Conservation (phyloP, 2,888 invertebrate genomes). For the Drosophila neonasuta region DNA sequence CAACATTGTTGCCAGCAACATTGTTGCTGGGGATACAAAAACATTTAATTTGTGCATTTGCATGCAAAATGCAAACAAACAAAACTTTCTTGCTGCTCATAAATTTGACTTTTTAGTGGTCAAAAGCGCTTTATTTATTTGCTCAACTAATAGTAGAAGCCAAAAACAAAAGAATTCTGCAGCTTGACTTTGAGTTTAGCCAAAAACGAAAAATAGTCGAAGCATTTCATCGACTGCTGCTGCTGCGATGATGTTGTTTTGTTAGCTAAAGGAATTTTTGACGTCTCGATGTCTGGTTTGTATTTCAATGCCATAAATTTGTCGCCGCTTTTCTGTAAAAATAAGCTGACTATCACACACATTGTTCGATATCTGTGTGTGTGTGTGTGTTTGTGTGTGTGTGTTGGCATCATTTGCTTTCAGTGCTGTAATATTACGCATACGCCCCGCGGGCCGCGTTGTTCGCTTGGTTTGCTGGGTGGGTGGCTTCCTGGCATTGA, state of each 20-base stretch:
- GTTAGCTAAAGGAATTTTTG: slow-evolving; percentile 37
- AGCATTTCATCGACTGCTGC: neutral
- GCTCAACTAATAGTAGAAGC: slow-evolving; percentile 21
- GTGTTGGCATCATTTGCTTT: slow-evolving; percentile 24
- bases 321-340: slow-evolving; percentile 61
- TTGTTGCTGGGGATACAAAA: slow-evolving; percentile 19
- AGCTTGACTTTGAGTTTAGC: slow-evolving; percentile 52
- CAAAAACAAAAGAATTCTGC: slow-evolving; percentile 11
- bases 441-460: slow-evolving; percentile 53
- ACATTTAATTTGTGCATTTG: slow-evolving; percentile 43
- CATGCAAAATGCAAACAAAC: slow-evolving; percentile 44
- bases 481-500: slow-evolving; percentile 69
- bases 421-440: slow-evolving; percentile 63
- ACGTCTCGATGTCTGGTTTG: slow-evolving; percentile 75
- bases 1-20: slow-evolving; percentile 26
- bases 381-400: neutral
- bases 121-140: slow-evolving; percentile 56
- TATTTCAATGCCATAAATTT: slow-evolving; percentile 75
- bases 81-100: slow-evolving; percentile 32
- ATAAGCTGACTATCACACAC: slow-evolving; percentile 32
- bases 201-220: neutral
- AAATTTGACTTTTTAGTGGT: slow-evolving; percentile 59
- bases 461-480: slow-evolving; percentile 45
- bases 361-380: neutral
- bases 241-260: neutral